A percentile compares a stretch with the other conserved stretches of the same genome.
Evolutionary conservation across 2,797 vertebrate genomes (phyloP).

Genomic region (Pagetopsis macropterus): DNA sequence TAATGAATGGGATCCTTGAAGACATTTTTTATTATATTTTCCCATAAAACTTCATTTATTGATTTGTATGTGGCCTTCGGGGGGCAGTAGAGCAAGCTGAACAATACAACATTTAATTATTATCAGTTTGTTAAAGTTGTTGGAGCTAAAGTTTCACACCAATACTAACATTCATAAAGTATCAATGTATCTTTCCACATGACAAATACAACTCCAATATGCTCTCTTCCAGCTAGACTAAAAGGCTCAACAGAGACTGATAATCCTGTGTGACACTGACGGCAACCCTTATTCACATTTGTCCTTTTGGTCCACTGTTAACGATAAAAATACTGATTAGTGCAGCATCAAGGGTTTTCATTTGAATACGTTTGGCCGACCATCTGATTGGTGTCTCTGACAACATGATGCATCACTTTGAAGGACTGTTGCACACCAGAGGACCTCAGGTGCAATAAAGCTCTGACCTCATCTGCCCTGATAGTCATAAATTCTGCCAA

Average conservation of each 20-base stretch:
- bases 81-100: neutral
- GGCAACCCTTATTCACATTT: neutral
- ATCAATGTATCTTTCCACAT: neutral
- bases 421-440: conserved; percentile 10
- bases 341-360: neutral
- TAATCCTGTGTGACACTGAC: neutral
- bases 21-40: neutral
- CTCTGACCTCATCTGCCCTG: conserved; percentile 1
- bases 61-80: neutral
- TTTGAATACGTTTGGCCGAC: neutral
- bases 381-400: conserved; percentile 7
- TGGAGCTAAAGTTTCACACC: no score
- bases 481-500: conserved; percentile 6
- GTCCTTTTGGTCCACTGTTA: neutral
- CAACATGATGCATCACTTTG: conserved; percentile 13
- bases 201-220: neutral
- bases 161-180: neutral
- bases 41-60: neutral
- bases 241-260: conserved; percentile 6
- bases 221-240: neutral
- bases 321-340: neutral
- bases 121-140: neutral
- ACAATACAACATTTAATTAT: neutral
- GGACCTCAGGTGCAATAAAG: conserved; percentile 22
- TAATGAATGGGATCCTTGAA: neutral